Evolutionary conservation across 2,888 invertebrate genomes (phyloP), one percentile per base, ranked within the genome.

Genomic region (Hofmannophila pseudospretella): DNA sequence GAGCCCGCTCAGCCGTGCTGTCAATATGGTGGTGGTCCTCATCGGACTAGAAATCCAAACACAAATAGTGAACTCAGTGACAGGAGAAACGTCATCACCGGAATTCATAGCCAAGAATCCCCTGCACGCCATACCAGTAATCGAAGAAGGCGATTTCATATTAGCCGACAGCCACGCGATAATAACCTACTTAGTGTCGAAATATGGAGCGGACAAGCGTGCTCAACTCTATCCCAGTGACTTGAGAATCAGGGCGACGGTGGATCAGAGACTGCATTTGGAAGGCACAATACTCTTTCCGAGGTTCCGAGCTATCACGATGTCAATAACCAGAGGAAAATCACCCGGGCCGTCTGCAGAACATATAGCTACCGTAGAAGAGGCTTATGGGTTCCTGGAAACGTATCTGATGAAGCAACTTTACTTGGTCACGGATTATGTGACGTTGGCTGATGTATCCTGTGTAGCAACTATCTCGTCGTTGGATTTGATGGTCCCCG

Each of bases 81-180:
- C 16, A 16, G 16, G 16, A 16, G 3, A 16, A 16, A 16, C 16
- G 3, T 4, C 3, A 5, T 4, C 16, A 23, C 27, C 27, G 8
- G 27, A 27, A n/a, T 27, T 46, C 36, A 4, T 64, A 0, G 48
- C 54, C 1, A 70, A 70, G 30, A 72, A 71, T 27, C 71, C 69
- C 0, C 34, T 58, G 7, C 67, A 69, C 11, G 45, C 59, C 0
- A 34, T 71, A 0, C 72, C 70, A 0, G 19, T 70, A 4, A 37
- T 72, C 2, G 68, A 70, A 64, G 71, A 72, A n/a, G 62, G 55
- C 8, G 62, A 65, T 12, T 68, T 65, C 16, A 13, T 50, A 0
- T 38, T 73, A 0, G 45, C 59, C 4, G 71, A 70, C 14, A 70
- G 70, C 27, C 69, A 69, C 25, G 64, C 70, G 0, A 73, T 73